Conservation (phyloP, 2,113 vertebrate species). For the Oryctolagus cuniculus region DNA sequence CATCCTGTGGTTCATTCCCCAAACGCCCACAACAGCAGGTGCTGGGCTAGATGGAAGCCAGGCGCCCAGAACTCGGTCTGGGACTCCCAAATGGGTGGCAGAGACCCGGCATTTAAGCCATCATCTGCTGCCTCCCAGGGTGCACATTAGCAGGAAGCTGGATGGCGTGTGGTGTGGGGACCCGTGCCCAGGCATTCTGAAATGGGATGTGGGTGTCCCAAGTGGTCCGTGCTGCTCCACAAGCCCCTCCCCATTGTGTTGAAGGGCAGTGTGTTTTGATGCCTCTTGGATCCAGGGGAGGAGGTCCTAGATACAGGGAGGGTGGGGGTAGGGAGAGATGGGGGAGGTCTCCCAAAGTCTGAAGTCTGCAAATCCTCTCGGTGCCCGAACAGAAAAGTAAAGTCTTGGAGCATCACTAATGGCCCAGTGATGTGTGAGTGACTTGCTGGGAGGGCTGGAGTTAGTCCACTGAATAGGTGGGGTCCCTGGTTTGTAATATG, state of each 20-base stretch:
- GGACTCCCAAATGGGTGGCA: too few species aligned
- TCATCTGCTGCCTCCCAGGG: too few species aligned
- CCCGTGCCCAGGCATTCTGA: too few species aligned
- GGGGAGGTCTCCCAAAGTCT: neutral
- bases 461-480: neutral
- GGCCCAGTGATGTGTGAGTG: neutral
- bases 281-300: neutral
- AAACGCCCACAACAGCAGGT: too few species aligned
- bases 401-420: neutral
- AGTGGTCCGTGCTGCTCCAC: too few species aligned
- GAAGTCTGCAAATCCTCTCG: neutral
- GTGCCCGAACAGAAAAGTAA: neutral
- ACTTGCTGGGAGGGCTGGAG: neutral
- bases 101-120: too few species aligned
- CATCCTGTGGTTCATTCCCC: too few species aligned
- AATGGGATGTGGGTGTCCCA: too few species aligned
- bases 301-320: neutral
- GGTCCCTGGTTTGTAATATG: neutral
- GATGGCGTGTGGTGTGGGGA: too few species aligned
- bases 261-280: neutral
- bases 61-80: too few species aligned
- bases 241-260: neutral
- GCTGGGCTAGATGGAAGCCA: too few species aligned
- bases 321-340: neutral
- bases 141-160: too few species aligned